Conservation (phyloP, 2,888 invertebrate species). For the Tuta absoluta region DNA sequence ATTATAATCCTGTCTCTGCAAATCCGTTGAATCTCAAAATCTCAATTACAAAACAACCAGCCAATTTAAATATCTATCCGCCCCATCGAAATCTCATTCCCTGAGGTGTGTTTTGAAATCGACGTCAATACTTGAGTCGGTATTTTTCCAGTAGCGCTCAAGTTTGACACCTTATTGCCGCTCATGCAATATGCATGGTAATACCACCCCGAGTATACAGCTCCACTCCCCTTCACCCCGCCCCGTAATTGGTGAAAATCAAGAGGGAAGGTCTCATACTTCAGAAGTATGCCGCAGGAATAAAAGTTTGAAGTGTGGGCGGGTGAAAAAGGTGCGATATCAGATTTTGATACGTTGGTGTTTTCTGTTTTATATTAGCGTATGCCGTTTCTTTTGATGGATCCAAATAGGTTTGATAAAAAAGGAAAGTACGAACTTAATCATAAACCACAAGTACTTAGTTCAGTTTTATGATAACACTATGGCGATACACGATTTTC, state of each 20-base stretch:
- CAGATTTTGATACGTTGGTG: background rate
- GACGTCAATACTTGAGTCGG: conserved; percentile 34
- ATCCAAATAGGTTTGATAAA: no score
- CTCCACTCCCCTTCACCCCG: conserved; percentile 42
- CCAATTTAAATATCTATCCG: conserved; percentile 14
- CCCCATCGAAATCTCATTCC: conserved; percentile 25
- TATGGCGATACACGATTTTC: no score
- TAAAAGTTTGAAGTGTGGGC: conserved; percentile 12
- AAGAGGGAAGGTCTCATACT: conserved; percentile 30
- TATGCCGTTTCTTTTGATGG: no score
- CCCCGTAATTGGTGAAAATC: conserved; percentile 61
- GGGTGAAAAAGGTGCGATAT: background rate
- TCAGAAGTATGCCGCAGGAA: conserved; percentile 29
- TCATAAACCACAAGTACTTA: no score
- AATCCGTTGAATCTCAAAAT: background rate
- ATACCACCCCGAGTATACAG: conserved; percentile 53
- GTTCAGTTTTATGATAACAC: no score
- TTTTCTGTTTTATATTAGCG: background rate
- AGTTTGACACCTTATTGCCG: conserved; percentile 67
- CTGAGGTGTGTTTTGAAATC: conserved; percentile 26
- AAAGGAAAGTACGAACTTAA: no score
- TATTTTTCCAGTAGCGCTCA: conserved; percentile 50
- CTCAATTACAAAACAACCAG: conserved; percentile 11
- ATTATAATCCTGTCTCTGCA: background rate
- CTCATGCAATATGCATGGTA: conserved; percentile 75